Conservation (phyloP, 1,140 invertebrate species). For the Cydia amplana region DNA sequence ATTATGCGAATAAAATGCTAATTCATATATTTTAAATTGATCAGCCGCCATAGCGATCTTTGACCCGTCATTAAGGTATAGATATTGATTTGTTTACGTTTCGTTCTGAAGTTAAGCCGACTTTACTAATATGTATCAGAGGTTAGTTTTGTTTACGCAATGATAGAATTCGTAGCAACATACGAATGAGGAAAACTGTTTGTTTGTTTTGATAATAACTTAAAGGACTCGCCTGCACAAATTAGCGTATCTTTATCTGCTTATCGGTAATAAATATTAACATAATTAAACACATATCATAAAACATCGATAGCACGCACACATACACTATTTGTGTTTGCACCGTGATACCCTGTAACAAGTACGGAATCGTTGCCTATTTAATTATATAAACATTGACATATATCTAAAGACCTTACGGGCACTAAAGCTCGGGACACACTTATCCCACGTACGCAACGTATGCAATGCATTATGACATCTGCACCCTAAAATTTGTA, state of each 20-base stretch:
- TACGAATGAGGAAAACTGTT: neutral
- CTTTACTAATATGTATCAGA: neutral
- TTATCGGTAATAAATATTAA: neutral
- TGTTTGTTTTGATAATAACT: neutral
- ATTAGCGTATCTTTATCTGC: neutral
- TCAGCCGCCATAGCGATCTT: neutral
- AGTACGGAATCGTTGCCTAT: neutral
- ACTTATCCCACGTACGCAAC: no score
- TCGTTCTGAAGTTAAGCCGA: neutral
- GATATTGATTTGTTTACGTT: constrained; percentile 1
- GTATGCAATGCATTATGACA: no score
- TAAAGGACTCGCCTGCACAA: neutral
- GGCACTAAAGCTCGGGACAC: no score
- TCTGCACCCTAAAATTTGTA: no score
- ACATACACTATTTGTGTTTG: neutral
- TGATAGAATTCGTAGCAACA: neutral
- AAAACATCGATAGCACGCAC: neutral
- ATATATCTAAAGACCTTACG: no score
- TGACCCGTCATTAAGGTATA: neutral
- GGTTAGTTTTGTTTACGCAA: neutral
- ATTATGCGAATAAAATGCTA: neutral
- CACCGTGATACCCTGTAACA: neutral
- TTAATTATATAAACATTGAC: neutral
- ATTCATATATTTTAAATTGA: neutral
- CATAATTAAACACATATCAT: no score